A percentile compares a stretch with the other conserved stretches of the same genome.
phyloP scores from a whole-genome alignment of 2,113 vertebrate genomes.

The Empidonax alnorum region DNA sequence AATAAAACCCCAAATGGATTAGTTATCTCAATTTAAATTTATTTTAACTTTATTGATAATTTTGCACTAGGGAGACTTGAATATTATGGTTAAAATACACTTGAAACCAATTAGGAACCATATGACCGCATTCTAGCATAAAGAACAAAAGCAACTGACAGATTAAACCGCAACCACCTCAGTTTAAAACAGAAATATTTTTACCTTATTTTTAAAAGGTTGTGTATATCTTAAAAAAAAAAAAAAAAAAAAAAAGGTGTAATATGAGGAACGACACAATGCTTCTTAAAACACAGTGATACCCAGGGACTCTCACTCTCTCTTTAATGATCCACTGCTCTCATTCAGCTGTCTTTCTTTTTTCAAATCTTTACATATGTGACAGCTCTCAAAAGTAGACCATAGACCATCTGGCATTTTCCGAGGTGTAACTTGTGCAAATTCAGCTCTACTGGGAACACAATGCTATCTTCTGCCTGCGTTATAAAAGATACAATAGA shows the following conservation, averaged over 20 bases:
- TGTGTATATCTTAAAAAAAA: constrained; percentile 72
- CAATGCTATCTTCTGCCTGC: constrained; percentile 86
- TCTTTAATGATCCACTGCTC: constrained; percentile 82
- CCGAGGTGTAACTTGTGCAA: constrained; percentile 90
- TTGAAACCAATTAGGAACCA: constrained; percentile 71
- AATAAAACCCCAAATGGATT: constrained; percentile 63
- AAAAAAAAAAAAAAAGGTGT: constrained; percentile 60
- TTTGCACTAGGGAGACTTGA: constrained; percentile 72
- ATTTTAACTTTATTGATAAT: constrained; percentile 72
- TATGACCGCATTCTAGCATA: constrained; percentile 63
- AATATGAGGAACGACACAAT: constrained; percentile 73
- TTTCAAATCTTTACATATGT: constrained; percentile 84
- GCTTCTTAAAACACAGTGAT: constrained; percentile 82
- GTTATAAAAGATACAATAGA: constrained; percentile 88
- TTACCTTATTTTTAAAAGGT: constrained; percentile 73
- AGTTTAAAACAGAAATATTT: constrained; percentile 71
- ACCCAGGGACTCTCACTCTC: constrained; percentile 80
- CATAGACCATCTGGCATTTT: constrained; percentile 93
- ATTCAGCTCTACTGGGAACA: constrained; percentile 96
- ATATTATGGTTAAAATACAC: constrained; percentile 70
- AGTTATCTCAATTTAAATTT: constrained; percentile 72
- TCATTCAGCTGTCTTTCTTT: constrained; percentile 84
- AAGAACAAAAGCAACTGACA: constrained; percentile 69
- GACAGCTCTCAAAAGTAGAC: constrained; percentile 91
- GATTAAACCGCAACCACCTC: constrained; percentile 62